Percentiles rank a stretch among this genome's conserved stretches.
Conservation (phyloP, 1,140 invertebrate species). For the Leguminivora glycinivorella region DNA sequence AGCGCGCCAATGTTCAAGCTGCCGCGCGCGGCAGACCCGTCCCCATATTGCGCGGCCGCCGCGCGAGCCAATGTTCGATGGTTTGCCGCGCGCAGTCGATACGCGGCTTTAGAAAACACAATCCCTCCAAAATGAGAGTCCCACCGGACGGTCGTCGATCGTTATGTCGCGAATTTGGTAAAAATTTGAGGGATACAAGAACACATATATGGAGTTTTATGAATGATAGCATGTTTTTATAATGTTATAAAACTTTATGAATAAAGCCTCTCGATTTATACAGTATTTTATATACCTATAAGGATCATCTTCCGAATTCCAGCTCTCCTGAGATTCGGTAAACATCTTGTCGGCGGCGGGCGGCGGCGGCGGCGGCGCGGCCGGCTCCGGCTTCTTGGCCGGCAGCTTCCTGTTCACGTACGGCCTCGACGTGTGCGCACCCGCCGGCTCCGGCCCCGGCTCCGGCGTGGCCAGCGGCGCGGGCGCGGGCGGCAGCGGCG, state of each 20-base stretch:
- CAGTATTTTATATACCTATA: conserved; percentile 79
- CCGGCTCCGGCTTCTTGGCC: conserved; percentile 57
- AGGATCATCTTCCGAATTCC: conserved; percentile 94
- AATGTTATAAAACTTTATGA: conserved; percentile 9
- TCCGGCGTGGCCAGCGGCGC: conserved; percentile 34
- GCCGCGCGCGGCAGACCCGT: too few species aligned
- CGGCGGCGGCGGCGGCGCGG: conserved; percentile 36
- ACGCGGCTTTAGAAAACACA: too few species aligned
- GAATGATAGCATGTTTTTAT: neutral
- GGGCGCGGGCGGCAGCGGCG: neutral
- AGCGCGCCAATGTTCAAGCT: too few species aligned
- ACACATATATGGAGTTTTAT: neutral
- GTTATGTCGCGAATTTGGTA: neutral
- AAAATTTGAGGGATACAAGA: neutral
- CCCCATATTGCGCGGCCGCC: too few species aligned
- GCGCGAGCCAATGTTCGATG: too few species aligned
- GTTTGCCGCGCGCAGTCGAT: too few species aligned
- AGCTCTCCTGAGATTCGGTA: conserved; percentile 83
- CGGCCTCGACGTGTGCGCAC: conserved; percentile 55
- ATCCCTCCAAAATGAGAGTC: too few species aligned
- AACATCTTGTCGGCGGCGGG: conserved; percentile 73
- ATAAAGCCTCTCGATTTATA: neutral
- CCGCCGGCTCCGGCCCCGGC: conserved; percentile 32
- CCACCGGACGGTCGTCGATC: too few species aligned
- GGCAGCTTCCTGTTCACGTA: conserved; percentile 65